A percentile compares a stretch with the other conserved stretches of the same genome.
Evolutionary conservation across 2,888 invertebrate genomes (phyloP).

Genomic region (Megalurothrips usitatus): DNA sequence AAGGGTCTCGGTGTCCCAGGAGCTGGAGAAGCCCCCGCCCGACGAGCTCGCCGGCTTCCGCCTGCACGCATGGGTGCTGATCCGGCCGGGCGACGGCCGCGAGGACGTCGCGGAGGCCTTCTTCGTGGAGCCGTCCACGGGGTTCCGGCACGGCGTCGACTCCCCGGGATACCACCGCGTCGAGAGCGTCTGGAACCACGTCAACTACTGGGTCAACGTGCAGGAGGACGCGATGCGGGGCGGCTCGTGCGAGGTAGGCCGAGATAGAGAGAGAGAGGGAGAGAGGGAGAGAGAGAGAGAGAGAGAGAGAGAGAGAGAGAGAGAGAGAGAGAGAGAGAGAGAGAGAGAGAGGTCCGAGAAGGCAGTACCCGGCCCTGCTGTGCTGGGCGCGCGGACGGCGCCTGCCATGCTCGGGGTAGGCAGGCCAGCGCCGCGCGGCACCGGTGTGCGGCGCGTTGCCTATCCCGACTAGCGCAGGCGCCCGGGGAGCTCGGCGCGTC

Average conservation of each 20-base stretch:
- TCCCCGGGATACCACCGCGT: slow-evolving; percentile 65
- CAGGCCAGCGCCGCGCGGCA: neutral
- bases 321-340: neutral
- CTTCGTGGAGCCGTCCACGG: slow-evolving; percentile 84
- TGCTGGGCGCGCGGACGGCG: neutral
- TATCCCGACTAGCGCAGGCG: too few relatives aligned
- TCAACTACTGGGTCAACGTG: slow-evolving; percentile 70
- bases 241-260: neutral
- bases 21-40: slow-evolving; percentile 56
- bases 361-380: too few relatives aligned
- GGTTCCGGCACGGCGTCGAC: slow-evolving; percentile 56
- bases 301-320: too few relatives aligned
- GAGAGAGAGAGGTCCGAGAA: too few relatives aligned
- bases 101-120: slow-evolving; percentile 54
- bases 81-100: slow-evolving; percentile 51
- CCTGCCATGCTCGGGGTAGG: neutral
- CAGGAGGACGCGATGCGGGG: slow-evolving; percentile 30
- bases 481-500: neutral
- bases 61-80: slow-evolving; percentile 79
- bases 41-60: slow-evolving; percentile 65
- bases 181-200: slow-evolving; percentile 80
- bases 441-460: too few relatives aligned
- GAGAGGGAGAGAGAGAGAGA: too few relatives aligned
- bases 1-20: slow-evolving; percentile 21
- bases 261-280: too few relatives aligned